These are phyloP conservation scores for Myioborus melanocephalus DNA, from an alignment of 2,797 vertebrate genomes.

Conservation along the genomic window DNA sequence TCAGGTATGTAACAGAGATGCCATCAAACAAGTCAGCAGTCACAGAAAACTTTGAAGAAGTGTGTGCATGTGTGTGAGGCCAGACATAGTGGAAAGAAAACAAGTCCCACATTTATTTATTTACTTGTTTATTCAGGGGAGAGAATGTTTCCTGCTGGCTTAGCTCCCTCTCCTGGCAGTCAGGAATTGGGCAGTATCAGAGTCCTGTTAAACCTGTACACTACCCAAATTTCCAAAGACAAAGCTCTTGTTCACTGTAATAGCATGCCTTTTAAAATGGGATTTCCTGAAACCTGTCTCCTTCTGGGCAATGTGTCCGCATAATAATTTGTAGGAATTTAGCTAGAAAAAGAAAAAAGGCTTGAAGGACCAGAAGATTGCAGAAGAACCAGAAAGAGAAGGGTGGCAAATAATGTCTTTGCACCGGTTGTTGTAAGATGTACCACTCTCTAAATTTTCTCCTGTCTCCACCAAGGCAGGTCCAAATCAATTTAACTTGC, in stretches of 20 bases:
- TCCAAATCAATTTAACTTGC: background rate
- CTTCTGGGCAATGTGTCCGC: background rate
- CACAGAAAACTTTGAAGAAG: background rate
- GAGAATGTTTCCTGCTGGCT: background rate
- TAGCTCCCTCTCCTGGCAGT: constrained; percentile 49
- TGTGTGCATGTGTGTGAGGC: background rate
- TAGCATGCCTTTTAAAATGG: background rate
- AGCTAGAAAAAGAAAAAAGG: background rate
- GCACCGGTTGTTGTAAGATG: background rate
- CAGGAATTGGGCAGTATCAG: background rate
- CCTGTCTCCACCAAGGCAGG: background rate
- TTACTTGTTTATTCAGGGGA: background rate
- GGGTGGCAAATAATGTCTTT: background rate
- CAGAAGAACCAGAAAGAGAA: background rate
- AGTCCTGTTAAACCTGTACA: background rate
- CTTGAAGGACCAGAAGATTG: background rate
- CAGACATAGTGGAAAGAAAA: background rate
- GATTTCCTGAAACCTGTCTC: background rate
- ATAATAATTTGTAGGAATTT: background rate
- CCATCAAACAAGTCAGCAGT: background rate
- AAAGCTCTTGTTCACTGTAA: background rate
- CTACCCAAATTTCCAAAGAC: background rate
- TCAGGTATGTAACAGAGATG: accelerated
- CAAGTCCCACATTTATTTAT: background rate
- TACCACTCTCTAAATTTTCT: background rate